phyloP scores from a whole-genome alignment of 2,797 vertebrate genomes.

The Diplodus puntazzo region DNA sequence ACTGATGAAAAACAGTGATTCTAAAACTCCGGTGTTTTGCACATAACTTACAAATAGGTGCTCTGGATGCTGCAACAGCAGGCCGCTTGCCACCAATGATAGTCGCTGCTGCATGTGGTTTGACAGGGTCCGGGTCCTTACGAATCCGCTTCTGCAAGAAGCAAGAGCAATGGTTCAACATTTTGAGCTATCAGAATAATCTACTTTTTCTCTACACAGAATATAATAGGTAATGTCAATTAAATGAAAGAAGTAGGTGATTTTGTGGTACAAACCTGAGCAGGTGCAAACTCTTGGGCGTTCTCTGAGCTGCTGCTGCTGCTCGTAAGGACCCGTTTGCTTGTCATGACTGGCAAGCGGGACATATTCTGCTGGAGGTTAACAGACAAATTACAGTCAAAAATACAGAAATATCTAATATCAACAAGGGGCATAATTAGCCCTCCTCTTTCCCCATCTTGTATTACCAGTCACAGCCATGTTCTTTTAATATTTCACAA shows the following conservation, averaged over 20 bases:
- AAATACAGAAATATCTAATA: not conserved
- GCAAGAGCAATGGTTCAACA: not conserved
- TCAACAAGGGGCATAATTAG: not conserved
- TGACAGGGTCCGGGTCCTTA: slow-evolving; percentile 66
- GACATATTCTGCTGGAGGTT: slow-evolving; percentile 64
- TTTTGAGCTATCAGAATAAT: too few species aligned
- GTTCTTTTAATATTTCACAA: not conserved
- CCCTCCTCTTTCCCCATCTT: not conserved
- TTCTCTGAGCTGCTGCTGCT: slow-evolving; percentile 65
- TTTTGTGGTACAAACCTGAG: slow-evolving; percentile 67
- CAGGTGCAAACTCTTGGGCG: slow-evolving; percentile 68
- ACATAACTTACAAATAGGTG: slow-evolving; percentile 67
- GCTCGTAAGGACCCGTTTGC: slow-evolving; percentile 72
- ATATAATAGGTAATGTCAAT: fast-evolving
- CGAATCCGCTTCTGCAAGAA: slow-evolving; percentile 78
- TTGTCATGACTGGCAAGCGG: slow-evolving; percentile 80
- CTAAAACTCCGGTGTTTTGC: not conserved
- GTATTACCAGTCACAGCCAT: too few species aligned
- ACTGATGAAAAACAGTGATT: not conserved
- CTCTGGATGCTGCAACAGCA: slow-evolving; percentile 44
- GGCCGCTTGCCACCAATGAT: slow-evolving; percentile 65
- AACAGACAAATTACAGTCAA: not conserved
- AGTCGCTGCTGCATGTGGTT: slow-evolving; percentile 68
- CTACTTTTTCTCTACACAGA: too few species aligned
- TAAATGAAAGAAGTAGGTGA: not conserved